A percentile compares a stretch with the other conserved stretches of the same genome.
Conservation (phyloP, 1,140 invertebrate genomes). For the Tyrophagus putrescentiae region DNA sequence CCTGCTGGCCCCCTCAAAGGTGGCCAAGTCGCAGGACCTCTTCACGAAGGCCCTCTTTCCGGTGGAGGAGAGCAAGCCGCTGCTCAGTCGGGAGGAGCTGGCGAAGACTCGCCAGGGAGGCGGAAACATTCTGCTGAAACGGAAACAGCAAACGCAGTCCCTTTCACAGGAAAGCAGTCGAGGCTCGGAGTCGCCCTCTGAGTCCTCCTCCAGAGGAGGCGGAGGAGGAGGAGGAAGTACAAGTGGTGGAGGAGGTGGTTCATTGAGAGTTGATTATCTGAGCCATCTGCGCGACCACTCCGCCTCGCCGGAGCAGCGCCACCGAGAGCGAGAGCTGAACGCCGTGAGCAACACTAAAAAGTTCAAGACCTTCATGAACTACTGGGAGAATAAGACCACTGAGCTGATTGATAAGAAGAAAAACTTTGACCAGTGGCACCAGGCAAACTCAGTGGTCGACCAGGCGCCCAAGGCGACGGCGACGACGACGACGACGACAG, state of each 20-base stretch:
- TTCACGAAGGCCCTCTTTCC: constrained; percentile 1
- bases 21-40: constrained; percentile 10
- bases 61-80: background rate
- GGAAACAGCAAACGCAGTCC: background rate
- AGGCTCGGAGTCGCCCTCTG: background rate
- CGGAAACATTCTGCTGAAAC: background rate
- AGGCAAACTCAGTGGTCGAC: background rate
- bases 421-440: constrained; percentile 6
- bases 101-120: background rate
- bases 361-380: background rate
- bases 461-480: too few relatives aligned
- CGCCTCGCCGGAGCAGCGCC: constrained; percentile 1
- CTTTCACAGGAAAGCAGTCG: background rate
- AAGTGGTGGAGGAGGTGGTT: background rate
- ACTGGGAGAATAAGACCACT: constrained; percentile 8
- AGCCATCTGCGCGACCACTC: constrained; percentile 3
- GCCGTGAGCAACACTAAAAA: background rate
- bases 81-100: background rate
- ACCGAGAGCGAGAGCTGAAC: background rate
- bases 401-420: background rate
- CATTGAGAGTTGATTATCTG: constrained; percentile 1
- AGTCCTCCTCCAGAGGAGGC: background rate
- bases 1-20: constrained; percentile 8
- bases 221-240: too few relatives aligned
- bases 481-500: too few relatives aligned